Percentiles rank a stretch among this genome's conserved stretches.
Conservation (phyloP, 2,888 invertebrate species). For the Aphodius granarius region DNA sequence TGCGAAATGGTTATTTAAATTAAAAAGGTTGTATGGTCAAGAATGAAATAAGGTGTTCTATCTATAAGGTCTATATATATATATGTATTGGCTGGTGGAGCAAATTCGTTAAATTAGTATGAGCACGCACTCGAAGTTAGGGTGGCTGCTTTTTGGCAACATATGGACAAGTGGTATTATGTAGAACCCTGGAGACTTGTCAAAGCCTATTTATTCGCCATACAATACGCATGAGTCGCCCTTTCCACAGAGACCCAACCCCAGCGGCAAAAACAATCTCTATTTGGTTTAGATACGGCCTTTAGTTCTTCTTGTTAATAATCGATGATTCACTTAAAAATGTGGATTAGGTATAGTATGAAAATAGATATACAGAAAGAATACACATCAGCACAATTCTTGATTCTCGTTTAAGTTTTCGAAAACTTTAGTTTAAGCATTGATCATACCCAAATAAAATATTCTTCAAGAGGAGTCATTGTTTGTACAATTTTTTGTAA, state of each 20-base stretch:
- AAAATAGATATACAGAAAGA: too few species aligned
- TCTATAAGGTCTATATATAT: too few species aligned
- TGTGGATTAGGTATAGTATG: too few species aligned
- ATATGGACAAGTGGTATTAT: slow-evolving; percentile 57
- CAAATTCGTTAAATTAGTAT: background rate
- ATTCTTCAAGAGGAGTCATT: too few species aligned
- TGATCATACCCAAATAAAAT: too few species aligned
- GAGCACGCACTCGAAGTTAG: slow-evolving; percentile 30
- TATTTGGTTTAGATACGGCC: slow-evolving; percentile 31
- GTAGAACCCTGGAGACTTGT: slow-evolving; percentile 52
- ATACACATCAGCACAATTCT: too few species aligned
- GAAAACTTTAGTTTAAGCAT: too few species aligned
- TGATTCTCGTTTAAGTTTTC: too few species aligned
- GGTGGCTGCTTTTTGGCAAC: slow-evolving; percentile 40
- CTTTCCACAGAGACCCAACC: slow-evolving; percentile 25
- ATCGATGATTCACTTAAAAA: background rate
- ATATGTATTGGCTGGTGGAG: background rate
- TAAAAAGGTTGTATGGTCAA: too few species aligned
- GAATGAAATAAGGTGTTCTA: too few species aligned
- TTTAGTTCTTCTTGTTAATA: slow-evolving; percentile 12
- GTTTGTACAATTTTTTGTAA: too few species aligned
- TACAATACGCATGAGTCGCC: slow-evolving; percentile 46
- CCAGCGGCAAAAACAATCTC: slow-evolving; percentile 38
- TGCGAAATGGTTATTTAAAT: too few species aligned
- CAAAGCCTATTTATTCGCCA: slow-evolving; percentile 52